phyloP scores from a whole-genome alignment of 2,888 invertebrate genomes.

The Subacronicta megacephala region DNA sequence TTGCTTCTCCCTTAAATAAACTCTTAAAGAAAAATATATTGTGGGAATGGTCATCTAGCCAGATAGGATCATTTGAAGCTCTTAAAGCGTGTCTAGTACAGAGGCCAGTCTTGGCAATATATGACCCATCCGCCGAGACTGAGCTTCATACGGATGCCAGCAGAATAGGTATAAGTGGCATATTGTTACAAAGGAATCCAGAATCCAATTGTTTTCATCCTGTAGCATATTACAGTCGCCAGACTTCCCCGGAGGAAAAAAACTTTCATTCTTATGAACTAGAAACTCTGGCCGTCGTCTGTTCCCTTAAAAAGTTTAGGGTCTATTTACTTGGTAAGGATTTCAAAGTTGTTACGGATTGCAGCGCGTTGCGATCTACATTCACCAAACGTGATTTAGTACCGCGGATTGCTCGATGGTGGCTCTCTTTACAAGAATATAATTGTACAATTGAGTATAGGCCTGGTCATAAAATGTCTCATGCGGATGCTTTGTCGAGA shows the following conservation, averaged over 20 bases:
- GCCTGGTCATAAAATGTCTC: slow-evolving; percentile 3
- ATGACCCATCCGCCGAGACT: slow-evolving; percentile 17
- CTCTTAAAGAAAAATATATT: neutral
- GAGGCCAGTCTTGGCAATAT: slow-evolving; percentile 11
- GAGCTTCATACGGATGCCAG: slow-evolving; percentile 52
- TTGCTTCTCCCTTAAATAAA: neutral
- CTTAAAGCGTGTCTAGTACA: neutral
- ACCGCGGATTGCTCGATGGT: slow-evolving; percentile 7
- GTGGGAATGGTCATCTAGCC: no score
- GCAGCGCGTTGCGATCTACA: no score
- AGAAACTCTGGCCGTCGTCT: slow-evolving; percentile 7
- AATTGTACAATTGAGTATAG: slow-evolving; percentile 5
- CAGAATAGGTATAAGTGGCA: slow-evolving; percentile 1
- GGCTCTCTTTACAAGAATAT: slow-evolving; percentile 2
- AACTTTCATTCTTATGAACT: slow-evolving; percentile 8
- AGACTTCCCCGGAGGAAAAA: neutral
- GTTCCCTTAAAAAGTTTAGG: slow-evolving; percentile 11
- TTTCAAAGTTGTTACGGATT: slow-evolving; percentile 4
- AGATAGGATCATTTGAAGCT: no score
- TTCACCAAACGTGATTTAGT: slow-evolving; percentile 4
- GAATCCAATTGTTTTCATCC: neutral
- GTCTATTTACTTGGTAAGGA: slow-evolving; percentile 1
- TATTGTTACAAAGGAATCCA: neutral
- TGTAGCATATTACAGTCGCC: slow-evolving; percentile 4
- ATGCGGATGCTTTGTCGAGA: slow-evolving; percentile 6